Conservation (phyloP, 2,113 vertebrate genomes). For the Opisthocomus hoazin region DNA sequence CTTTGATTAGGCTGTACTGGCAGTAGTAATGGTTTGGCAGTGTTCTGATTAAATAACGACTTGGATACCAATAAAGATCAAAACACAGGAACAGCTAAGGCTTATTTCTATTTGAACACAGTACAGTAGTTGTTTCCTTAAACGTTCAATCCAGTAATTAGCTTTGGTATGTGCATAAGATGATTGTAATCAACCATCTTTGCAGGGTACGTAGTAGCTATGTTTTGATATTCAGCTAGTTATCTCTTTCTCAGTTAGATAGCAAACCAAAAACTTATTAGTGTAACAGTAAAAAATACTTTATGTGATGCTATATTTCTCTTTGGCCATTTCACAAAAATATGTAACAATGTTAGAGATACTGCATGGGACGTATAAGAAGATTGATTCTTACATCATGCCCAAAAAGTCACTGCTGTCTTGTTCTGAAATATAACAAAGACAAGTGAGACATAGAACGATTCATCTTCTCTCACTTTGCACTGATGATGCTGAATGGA, state of each 20-base stretch:
- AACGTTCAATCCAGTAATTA: background rate
- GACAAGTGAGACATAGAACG: background rate
- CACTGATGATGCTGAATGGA: background rate
- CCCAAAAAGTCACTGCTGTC: background rate
- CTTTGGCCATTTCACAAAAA: background rate
- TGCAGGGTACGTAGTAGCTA: background rate
- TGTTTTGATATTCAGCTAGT: background rate
- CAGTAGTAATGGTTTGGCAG: conserved; percentile 18
- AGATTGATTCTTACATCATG: background rate
- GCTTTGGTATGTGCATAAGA: background rate
- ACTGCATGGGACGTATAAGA: background rate
- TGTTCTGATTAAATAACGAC: conserved; percentile 29
- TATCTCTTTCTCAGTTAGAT: background rate
- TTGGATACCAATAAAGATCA: conserved; percentile 37
- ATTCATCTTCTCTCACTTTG: background rate
- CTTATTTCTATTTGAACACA: background rate
- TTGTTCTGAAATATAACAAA: background rate
- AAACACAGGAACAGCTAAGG: conserved; percentile 47
- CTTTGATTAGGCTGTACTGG: conserved; percentile 30
- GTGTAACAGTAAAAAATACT: background rate
- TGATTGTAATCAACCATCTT: background rate
- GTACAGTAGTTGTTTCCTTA: background rate
- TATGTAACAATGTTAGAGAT: background rate
- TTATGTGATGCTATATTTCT: background rate
- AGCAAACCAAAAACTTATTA: background rate